phyloP scores from a whole-genome alignment of 2,113 vertebrate species.

The Crotalus viridis region DNA sequence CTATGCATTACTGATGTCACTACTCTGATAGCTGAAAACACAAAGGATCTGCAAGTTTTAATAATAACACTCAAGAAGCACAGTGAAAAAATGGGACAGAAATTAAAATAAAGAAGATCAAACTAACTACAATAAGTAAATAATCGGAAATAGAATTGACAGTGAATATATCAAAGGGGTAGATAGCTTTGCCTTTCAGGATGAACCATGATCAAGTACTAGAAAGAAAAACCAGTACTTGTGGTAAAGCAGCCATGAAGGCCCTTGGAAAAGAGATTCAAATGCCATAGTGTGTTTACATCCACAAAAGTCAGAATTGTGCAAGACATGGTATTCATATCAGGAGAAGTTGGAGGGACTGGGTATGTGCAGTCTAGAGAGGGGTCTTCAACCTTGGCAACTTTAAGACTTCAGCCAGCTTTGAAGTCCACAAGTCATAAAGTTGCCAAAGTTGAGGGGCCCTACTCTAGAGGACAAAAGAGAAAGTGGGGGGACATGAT shows the following conservation, averaged over 20 bases:
- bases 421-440: too few species aligned
- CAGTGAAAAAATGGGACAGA: background rate
- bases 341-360: too few species aligned
- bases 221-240: background rate
- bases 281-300: background rate
- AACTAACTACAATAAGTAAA: background rate
- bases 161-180: background rate
- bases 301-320: background rate
- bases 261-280: background rate
- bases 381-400: too few species aligned
- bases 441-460: too few species aligned
- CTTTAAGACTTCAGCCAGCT: too few species aligned
- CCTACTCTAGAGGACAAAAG: background rate
- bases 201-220: background rate
- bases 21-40: background rate
- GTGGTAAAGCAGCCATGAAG: background rate
- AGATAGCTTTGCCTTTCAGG: background rate
- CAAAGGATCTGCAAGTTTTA: background rate
- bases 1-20: background rate
- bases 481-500: background rate
- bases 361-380: too few species aligned
- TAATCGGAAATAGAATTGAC: background rate
- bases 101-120: background rate
- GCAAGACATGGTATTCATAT: background rate
- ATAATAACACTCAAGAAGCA: background rate